Evolutionary conservation across 2,113 vertebrate genomes (phyloP).

Genomic region (Rhagologus leucostigma): DNA sequence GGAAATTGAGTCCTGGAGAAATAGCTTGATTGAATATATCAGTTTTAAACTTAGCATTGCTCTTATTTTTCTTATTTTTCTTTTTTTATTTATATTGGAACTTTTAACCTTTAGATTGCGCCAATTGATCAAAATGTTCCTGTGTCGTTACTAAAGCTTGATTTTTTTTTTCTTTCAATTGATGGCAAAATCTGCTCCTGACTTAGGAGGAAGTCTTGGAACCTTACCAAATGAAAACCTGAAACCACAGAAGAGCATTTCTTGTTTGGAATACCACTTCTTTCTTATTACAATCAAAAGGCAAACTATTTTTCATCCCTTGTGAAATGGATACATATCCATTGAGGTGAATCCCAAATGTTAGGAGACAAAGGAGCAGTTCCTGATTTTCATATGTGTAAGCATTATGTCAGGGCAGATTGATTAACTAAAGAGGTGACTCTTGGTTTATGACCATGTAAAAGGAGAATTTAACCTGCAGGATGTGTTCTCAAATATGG

Average conservation of each 20-base stretch:
- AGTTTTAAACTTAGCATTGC: background rate
- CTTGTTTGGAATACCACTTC: background rate
- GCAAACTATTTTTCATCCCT: background rate
- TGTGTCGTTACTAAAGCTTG: background rate
- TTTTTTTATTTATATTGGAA: too few species aligned
- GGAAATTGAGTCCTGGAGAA: background rate
- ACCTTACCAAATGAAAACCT: background rate
- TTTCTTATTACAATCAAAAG: background rate
- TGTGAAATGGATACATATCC: background rate
- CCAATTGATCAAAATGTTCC: background rate
- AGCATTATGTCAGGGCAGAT: background rate
- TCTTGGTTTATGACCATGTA: background rate
- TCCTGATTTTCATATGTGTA: background rate
- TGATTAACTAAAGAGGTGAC: background rate
- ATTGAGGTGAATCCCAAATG: background rate
- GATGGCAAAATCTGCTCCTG: background rate
- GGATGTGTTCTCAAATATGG: background rate
- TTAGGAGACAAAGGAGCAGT: background rate
- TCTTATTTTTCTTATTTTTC: background rate
- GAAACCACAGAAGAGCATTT: background rate
- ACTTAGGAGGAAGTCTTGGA: background rate
- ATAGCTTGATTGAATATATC: background rate
- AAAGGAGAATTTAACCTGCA: background rate
- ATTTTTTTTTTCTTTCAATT: background rate
- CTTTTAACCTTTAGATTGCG: background rate